These are phyloP conservation scores for Dryadula phaetusa DNA, from an alignment of 2,888 invertebrate species.

Conservation along the genomic window DNA sequence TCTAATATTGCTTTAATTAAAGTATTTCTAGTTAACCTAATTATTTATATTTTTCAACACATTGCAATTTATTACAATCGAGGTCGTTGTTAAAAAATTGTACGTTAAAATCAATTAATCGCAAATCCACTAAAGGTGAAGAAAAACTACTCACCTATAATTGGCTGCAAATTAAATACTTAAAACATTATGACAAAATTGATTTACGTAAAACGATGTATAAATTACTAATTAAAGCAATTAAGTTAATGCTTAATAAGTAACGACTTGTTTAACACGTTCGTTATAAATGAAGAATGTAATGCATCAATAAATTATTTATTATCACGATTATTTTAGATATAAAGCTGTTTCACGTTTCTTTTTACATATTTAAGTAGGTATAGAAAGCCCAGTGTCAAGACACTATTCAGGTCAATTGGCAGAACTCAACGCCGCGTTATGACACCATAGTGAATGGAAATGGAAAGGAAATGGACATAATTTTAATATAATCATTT, in stretches of 20 bases:
- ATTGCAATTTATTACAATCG: background rate
- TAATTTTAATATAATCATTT: too few species aligned
- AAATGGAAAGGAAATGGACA: too few species aligned
- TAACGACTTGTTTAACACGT: background rate
- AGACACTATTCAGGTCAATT: too few species aligned
- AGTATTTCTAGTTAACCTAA: background rate
- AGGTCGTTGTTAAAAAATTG: background rate
- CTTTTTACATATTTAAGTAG: too few species aligned
- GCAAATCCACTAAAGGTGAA: too few species aligned
- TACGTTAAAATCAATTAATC: background rate
- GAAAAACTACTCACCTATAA: too few species aligned
- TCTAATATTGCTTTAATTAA: background rate
- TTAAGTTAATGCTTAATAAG: background rate
- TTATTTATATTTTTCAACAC: background rate
- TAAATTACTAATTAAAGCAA: conserved; percentile 12
- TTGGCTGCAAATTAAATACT: background rate
- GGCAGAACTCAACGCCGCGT: too few species aligned
- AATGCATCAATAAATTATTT: background rate
- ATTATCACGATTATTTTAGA: too few species aligned
- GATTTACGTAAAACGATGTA: background rate
- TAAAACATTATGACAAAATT: background rate
- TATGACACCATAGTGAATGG: too few species aligned
- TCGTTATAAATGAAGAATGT: background rate
- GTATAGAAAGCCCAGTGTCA: too few species aligned
- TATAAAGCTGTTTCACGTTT: too few species aligned